Percentiles rank a stretch among this genome's conserved stretches.
These are phyloP conservation scores for Endomychus coccineus DNA, from an alignment of 2,888 invertebrate species.

Conservation along the genomic window DNA sequence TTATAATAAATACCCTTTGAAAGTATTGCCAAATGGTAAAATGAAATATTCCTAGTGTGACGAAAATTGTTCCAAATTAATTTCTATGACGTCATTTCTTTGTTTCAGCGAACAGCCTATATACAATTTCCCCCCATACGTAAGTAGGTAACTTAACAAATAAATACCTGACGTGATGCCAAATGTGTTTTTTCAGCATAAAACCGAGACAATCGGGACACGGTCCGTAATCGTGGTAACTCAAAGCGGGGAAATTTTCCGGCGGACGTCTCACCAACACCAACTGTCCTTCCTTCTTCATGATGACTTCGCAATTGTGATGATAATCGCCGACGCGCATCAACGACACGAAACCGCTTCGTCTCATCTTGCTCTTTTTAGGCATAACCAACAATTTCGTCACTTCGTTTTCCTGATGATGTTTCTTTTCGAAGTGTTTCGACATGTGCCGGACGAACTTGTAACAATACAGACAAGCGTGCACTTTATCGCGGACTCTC, in stretches of 20 bases:
- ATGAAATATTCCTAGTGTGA: no score
- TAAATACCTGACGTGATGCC: constrained; percentile 14
- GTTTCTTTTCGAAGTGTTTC: constrained; percentile 7
- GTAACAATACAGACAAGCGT: constrained; percentile 11
- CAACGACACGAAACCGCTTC: constrained; percentile 4
- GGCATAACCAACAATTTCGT: constrained; percentile 10
- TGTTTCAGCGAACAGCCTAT: no score
- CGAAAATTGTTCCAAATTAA: no score
- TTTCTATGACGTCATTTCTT: no score
- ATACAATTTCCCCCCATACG: no score
- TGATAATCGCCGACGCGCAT: constrained; percentile 10
- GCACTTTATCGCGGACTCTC: constrained; percentile 7
- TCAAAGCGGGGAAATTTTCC: constrained; percentile 1
- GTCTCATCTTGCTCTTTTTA: constrained; percentile 5
- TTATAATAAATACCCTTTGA: no score
- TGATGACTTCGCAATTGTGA: constrained; percentile 11
- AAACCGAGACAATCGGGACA: constrained; percentile 12
- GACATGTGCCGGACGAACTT: constrained; percentile 9
- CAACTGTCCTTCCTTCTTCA: constrained; percentile 7
- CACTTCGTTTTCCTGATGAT: constrained; percentile 4
- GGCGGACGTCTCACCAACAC: constrained; percentile 9
- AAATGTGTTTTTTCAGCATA: constrained; percentile 13
- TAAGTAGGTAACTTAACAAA: no score
- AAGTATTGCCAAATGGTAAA: no score
- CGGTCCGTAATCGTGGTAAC: constrained; percentile 8